phyloP scores from a whole-genome alignment of 2,797 vertebrate species.

The Brotula barbata region DNA sequence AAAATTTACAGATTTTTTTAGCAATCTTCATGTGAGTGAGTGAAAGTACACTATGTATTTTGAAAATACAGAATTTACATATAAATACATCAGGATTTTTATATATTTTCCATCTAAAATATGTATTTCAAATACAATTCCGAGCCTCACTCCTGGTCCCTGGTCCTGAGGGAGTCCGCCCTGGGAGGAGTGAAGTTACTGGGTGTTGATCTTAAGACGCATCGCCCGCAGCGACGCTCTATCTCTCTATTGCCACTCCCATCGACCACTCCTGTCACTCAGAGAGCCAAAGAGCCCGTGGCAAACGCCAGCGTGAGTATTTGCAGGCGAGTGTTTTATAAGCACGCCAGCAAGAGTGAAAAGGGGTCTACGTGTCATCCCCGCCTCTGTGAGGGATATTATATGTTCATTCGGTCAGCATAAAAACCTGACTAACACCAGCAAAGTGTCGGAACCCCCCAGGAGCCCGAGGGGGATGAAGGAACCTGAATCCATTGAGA shows the following conservation, averaged over 20 bases:
- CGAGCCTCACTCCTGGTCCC: too few relatives aligned
- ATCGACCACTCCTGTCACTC: constrained; percentile 56
- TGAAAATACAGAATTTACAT: too few relatives aligned
- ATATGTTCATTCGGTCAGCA: constrained; percentile 72
- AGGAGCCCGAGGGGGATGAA: constrained; percentile 56
- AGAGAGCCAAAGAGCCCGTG: constrained; percentile 42
- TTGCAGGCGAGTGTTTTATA: constrained; percentile 43
- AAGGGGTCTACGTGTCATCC: constrained; percentile 53
- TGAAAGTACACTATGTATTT: too few relatives aligned
- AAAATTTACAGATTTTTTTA: too few relatives aligned
- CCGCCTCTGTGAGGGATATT: constrained; percentile 46
- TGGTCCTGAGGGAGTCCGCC: constrained; percentile 41
- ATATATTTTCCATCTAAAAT: too few relatives aligned
- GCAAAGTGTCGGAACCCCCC: constrained; percentile 54
- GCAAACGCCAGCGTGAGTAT: constrained; percentile 36
- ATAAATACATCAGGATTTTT: too few relatives aligned
- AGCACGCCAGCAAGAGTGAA: constrained; percentile 36
- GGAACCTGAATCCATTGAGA: constrained; percentile 72
- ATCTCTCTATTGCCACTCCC: constrained; percentile 40
- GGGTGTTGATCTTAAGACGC: constrained; percentile 56
- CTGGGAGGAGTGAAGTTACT: constrained; percentile 46
- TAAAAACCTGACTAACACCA: constrained; percentile 61
- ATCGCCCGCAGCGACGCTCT: constrained; percentile 43
- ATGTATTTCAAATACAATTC: too few relatives aligned
- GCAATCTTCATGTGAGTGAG: too few relatives aligned